Evolutionary conservation across 1,140 invertebrate species (phyloP), one percentile per base, ranked within the genome.

Genomic region (Chelonus insularis): DNA sequence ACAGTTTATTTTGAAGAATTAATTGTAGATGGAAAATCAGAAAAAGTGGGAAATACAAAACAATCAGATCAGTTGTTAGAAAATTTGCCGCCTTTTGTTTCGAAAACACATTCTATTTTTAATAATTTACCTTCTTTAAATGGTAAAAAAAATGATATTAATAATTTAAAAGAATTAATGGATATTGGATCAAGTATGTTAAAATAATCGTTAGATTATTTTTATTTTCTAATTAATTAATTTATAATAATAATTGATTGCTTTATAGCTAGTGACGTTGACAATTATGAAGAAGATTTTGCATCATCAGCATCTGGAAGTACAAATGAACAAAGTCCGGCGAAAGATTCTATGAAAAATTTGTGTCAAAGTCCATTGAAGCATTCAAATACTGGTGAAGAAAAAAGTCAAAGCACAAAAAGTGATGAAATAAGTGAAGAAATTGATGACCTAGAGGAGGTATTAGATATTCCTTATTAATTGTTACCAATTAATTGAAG

Each of bases 261-360:
- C 48, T 29, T 68, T 72, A 23, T 43, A 81, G 79, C 73, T 59
- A 67, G 70, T 29, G 73, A 79, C 14, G 63, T 71, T 39, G 75
- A 78, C 57, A 78, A 78, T 62, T 82, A 81, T 32, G 79, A 83
- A 34, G 81, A 83, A 65, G 80, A 83, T 63, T 82, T 80, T 56
- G 64, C 75, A 32, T 78, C 80, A 29, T 80, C 77, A 12, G 72
- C 74, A 12, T 81, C 80, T 32, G 78, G 75, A 14, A 82, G 77
- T 65, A 71, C 73, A 7, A 79, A 76, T 61, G 79, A 81, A 60
- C 71, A 77, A 64, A 80, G 72, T 64, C 75, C 77, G n/a, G 63
- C 43, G 12, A 80, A 80, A 64, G 68, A 75, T 23, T 67, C 66
- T 7, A 68, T 73, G 23, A 75, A 72, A 57, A 64, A 64, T 25